A percentile compares a stretch with the other conserved stretches of the same genome.
These are phyloP conservation scores for Capitella teleta DNA, from an alignment of 1,140 invertebrate genomes.

Conservation along the genomic window DNA sequence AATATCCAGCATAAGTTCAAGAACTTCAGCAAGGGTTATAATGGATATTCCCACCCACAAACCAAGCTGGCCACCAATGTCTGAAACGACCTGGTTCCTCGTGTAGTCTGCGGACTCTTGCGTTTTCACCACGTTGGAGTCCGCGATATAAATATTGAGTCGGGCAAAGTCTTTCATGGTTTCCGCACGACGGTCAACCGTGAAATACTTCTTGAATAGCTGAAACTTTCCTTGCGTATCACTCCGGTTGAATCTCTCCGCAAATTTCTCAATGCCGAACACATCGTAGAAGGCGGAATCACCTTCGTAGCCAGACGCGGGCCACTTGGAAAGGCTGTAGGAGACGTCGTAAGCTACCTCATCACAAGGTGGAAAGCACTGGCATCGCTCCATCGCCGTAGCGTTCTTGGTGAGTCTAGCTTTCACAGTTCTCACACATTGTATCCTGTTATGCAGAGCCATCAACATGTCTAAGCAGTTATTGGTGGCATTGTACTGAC, in stretches of 20 bases:
- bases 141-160: constrained; percentile 10
- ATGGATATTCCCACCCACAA: constrained; percentile 11
- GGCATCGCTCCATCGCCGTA: constrained; percentile 1
- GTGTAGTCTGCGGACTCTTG: constrained; percentile 7
- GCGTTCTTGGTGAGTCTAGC: constrained; percentile 1
- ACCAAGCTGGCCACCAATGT: constrained; percentile 12
- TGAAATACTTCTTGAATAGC: constrained; percentile 5
- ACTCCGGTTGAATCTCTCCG: constrained; percentile 5
- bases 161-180: constrained; percentile 10
- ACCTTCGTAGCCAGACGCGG: constrained; percentile 9
- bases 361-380: constrained; percentile 6
- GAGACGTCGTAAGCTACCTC: constrained; percentile 10
- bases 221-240: background rate
- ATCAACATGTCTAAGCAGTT: background rate
- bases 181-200: background rate
- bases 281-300: constrained; percentile 11
- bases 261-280: constrained; percentile 9
- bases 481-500: constrained; percentile 2
- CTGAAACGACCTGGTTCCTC: constrained; percentile 8
- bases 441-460: constrained; percentile 5
- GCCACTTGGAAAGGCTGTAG: constrained; percentile 11
- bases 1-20: background rate
- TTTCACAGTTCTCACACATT: constrained; percentile 1
- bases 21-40: constrained; percentile 9
- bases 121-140: constrained; percentile 10